A percentile compares a stretch with the other conserved stretches of the same genome.
Evolutionary conservation across 1,140 invertebrate genomes (phyloP).

Genomic region (Probaryconus sp.): DNA sequence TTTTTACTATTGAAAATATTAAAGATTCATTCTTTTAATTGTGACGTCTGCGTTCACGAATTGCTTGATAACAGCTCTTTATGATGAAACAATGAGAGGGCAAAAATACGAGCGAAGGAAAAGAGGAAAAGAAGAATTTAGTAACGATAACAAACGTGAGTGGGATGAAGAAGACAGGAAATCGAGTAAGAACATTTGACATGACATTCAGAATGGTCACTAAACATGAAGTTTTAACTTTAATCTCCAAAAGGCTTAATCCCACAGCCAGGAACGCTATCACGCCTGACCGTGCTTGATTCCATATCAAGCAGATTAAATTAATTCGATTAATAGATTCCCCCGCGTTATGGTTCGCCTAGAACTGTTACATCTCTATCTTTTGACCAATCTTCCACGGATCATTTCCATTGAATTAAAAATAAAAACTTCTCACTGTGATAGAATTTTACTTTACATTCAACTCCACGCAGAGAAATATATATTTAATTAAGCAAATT

Average conservation of each 20-base stretch:
- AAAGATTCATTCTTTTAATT: background rate
- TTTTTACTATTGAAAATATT: constrained; percentile 3
- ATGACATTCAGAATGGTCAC: constrained; percentile 55
- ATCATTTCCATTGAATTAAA: constrained; percentile 44
- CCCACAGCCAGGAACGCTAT: constrained; percentile 64
- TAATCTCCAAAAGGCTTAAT: constrained; percentile 66
- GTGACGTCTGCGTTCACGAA: no score
- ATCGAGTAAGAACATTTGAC: constrained; percentile 33
- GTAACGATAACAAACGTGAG: constrained; percentile 34
- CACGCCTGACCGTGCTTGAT: constrained; percentile 67
- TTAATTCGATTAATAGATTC: constrained; percentile 72
- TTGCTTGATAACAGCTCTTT: no score
- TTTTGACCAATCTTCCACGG: constrained; percentile 50
- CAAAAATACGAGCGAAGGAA: constrained; percentile 5
- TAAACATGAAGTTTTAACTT: constrained; percentile 60
- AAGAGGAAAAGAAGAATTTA: constrained; percentile 23
- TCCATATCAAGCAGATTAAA: constrained; percentile 63
- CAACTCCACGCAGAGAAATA: background rate
- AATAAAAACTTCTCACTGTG: constrained; percentile 27
- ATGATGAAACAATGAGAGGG: background rate
- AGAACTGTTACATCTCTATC: constrained; percentile 50
- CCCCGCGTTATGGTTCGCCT: constrained; percentile 44
- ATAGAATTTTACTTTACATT: constrained; percentile 18
- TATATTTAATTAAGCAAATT: no score
- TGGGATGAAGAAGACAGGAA: constrained; percentile 51